phyloP scores from a whole-genome alignment of 1,140 invertebrate species.

The Microplitis demolitor region DNA sequence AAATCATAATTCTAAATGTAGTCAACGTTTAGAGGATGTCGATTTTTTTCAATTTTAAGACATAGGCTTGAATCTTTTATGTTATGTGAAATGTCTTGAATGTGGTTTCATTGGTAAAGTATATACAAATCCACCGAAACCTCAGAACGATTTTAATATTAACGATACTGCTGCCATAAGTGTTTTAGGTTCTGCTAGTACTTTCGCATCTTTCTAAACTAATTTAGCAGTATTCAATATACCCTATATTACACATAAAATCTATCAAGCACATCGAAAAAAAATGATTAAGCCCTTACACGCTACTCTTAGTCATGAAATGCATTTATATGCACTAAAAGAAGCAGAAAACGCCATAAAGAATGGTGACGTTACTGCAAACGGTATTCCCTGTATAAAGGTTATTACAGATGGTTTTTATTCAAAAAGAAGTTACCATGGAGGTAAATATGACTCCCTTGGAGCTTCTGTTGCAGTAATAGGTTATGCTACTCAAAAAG shows the following conservation, averaged over 20 bases:
- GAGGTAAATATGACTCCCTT: constrained; percentile 38
- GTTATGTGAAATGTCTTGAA: constrained; percentile 19
- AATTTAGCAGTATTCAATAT: constrained; percentile 24
- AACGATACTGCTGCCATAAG: constrained; percentile 24
- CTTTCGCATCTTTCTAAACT: constrained; percentile 15
- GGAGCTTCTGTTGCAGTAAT: constrained; percentile 46
- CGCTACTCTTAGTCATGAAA: constrained; percentile 25
- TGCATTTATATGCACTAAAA: constrained; percentile 23
- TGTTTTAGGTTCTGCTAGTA: constrained; percentile 16
- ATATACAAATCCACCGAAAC: not conserved
- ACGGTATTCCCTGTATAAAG: constrained; percentile 45
- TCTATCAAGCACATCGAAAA: constrained; percentile 25
- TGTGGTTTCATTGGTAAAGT: constrained; percentile 12
- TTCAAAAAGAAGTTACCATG: constrained; percentile 45
- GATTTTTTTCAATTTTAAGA: constrained; percentile 3
- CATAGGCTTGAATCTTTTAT: constrained; percentile 3
- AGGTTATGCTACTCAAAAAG: constrained; percentile 40
- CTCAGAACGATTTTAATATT: constrained; percentile 10
- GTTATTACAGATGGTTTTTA: constrained; percentile 47
- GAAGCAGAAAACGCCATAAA: constrained; percentile 39
- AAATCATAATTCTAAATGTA: not conserved
- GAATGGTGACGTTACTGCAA: constrained; percentile 36
- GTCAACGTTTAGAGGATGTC: not conserved
- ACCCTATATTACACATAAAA: constrained; percentile 28
- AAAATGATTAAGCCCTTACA: constrained; percentile 27